These are phyloP conservation scores for Amiota communis DNA, from an alignment of 2,888 invertebrate species.

Conservation along the genomic window DNA sequence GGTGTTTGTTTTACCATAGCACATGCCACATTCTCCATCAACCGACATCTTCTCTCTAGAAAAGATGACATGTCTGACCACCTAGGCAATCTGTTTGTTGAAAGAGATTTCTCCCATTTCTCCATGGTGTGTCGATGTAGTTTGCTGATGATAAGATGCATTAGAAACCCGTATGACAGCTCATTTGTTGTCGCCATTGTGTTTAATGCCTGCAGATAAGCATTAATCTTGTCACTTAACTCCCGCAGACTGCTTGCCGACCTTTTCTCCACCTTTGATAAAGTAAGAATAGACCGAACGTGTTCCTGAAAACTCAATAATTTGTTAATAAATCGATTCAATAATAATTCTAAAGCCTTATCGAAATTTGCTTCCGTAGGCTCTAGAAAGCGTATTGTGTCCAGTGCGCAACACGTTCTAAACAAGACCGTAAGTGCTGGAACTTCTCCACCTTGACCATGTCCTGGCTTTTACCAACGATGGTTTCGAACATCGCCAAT, in stretches of 20 bases:
- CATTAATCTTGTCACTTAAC: not conserved
- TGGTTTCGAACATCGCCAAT: too few relatives aligned
- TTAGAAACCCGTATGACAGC: not conserved
- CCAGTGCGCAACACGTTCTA: not conserved
- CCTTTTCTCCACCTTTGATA: not conserved
- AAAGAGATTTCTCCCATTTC: not conserved
- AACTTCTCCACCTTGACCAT: not conserved
- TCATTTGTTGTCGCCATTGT: not conserved
- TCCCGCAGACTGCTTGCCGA: not conserved
- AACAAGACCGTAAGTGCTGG: not conserved
- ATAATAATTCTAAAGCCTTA: conserved; percentile 26
- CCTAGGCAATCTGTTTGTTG: not conserved
- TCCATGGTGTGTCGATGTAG: not conserved
- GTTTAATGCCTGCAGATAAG: not conserved
- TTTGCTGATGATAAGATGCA: not conserved
- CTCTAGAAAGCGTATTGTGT: not conserved
- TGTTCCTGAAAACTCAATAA: conserved; percentile 38
- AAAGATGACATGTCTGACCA: not conserved
- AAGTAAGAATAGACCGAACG: not conserved
- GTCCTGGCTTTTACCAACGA: not conserved
- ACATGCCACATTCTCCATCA: not conserved
- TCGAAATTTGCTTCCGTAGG: too few relatives aligned
- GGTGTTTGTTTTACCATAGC: too few relatives aligned
- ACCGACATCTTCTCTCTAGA: not conserved
- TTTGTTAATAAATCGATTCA: conserved; percentile 42